Evolutionary conservation across 2,797 vertebrate species (phyloP).

Genomic region (Babyrousa celebensis): DNA sequence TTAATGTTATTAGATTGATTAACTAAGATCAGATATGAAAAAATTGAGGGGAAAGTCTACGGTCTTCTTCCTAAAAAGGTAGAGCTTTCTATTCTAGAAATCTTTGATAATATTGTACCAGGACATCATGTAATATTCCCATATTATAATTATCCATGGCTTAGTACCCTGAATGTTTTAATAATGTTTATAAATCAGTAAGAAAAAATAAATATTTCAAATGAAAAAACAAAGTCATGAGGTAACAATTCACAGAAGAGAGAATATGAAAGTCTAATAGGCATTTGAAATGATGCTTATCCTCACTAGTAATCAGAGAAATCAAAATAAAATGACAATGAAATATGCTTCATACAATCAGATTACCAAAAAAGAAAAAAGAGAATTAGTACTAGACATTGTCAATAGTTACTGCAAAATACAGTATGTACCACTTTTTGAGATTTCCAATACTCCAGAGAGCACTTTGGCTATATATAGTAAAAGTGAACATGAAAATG

Average conservation of each 20-base stretch:
- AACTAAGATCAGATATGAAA: too few species aligned
- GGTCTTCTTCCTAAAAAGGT: too few species aligned
- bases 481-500: background rate
- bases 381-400: background rate
- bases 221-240: background rate
- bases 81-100: too few species aligned
- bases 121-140: too few species aligned
- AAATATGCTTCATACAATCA: background rate
- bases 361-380: background rate
- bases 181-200: slow-evolving; percentile 23
- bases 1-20: too few species aligned
- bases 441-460: background rate
- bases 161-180: background rate
- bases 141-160: background rate
- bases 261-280: background rate
- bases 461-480: background rate
- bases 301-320: background rate
- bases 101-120: background rate
- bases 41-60: too few species aligned
- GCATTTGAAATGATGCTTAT: background rate
- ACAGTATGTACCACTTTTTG: background rate
- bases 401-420: background rate
- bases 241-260: background rate
- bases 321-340: background rate
- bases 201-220: background rate